These are phyloP conservation scores for Salvelinus sp. DNA, from an alignment of 2,113 vertebrate genomes.

Conservation along the genomic window DNA sequence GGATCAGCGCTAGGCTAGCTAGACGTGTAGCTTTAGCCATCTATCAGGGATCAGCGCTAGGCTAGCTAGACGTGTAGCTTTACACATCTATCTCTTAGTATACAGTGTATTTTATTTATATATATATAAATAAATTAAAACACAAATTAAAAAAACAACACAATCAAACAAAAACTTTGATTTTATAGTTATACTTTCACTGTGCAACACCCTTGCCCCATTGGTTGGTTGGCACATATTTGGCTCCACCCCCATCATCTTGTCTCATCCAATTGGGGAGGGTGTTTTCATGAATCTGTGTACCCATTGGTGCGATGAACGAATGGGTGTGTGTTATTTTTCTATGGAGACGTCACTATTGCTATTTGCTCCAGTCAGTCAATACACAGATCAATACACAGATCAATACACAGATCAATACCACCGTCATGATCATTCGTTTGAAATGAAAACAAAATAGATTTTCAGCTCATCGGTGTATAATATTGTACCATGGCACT, in stretches of 20 bases:
- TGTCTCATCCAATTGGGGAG: slow-evolving; percentile 7
- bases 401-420: neutral
- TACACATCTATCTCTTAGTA: slow-evolving; percentile 64
- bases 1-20: neutral
- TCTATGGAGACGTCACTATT: slow-evolving; percentile 60
- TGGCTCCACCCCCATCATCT: neutral
- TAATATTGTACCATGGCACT: slow-evolving; percentile 55
- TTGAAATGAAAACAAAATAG: slow-evolving; percentile 18
- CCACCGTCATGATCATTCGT: neutral
- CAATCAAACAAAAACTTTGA: slow-evolving; percentile 36
- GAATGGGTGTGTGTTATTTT: slow-evolving; percentile 40
- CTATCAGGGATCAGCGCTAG: slow-evolving; percentile 22
- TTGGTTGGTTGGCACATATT: slow-evolving; percentile 13
- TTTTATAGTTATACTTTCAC: slow-evolving; percentile 25
- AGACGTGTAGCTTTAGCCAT: slow-evolving; percentile 66
- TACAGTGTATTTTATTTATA: slow-evolving; percentile 31
- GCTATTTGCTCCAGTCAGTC: slow-evolving; percentile 59
- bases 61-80: slow-evolving; percentile 57
- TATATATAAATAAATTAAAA: slow-evolving; percentile 60
- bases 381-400: slow-evolving; percentile 7
- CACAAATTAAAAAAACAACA: slow-evolving; percentile 44
- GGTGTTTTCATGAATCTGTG: slow-evolving; percentile 48
- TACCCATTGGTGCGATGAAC: slow-evolving; percentile 35
- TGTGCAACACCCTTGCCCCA: slow-evolving; percentile 28
- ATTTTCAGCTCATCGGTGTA: slow-evolving; percentile 46